phyloP scores from a whole-genome alignment of 2,113 vertebrate genomes.

The Hemiscyllium ocellatum region DNA sequence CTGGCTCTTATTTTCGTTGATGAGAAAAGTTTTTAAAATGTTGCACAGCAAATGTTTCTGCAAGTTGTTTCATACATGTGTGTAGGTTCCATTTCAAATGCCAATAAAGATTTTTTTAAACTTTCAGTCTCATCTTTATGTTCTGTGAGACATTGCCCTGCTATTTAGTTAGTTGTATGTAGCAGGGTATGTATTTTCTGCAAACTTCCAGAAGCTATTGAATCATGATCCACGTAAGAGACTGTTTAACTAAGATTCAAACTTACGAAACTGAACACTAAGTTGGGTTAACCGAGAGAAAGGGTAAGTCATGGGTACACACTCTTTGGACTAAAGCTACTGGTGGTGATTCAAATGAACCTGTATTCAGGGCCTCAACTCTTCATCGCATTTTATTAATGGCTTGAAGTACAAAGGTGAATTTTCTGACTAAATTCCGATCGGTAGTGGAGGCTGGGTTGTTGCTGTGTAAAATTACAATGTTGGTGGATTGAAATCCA shows the following conservation, averaged over 20 bases:
- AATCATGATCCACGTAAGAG: background rate
- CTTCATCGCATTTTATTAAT: background rate
- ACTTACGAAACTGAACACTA: background rate
- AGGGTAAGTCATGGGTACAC: background rate
- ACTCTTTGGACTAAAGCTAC: background rate
- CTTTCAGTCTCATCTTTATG: background rate
- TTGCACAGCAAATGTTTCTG: background rate
- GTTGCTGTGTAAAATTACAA: too few relatives aligned
- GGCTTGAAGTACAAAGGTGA: background rate
- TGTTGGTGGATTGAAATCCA: too few relatives aligned
- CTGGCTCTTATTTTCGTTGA: background rate
- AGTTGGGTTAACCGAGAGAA: background rate
- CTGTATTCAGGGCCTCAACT: background rate
- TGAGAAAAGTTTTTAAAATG: background rate
- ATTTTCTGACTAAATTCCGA: background rate
- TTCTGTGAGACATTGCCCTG: background rate
- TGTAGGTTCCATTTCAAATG: background rate
- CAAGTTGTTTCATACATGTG: background rate
- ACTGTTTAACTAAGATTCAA: background rate
- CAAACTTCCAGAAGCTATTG: background rate
- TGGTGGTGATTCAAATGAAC: background rate
- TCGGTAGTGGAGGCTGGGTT: too few relatives aligned
- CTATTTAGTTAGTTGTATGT: background rate
- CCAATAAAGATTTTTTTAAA: constrained; percentile 9
- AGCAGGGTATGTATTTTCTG: background rate